phyloP scores from a whole-genome alignment of 2,888 invertebrate genomes.

The Odontocerum albicorne region DNA sequence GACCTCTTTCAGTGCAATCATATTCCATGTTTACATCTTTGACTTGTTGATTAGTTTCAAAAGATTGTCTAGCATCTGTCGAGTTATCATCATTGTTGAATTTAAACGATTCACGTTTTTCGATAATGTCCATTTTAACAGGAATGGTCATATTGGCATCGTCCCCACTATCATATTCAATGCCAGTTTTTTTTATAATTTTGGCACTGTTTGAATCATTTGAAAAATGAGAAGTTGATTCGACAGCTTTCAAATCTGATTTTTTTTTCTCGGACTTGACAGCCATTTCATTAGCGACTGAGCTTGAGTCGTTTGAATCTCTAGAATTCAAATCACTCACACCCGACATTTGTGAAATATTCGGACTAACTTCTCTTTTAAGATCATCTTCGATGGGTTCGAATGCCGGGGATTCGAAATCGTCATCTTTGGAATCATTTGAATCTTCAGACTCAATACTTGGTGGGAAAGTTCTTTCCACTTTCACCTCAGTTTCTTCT shows the following conservation, averaged over 20 bases:
- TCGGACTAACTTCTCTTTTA: slow-evolving; percentile 56
- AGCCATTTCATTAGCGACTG: slow-evolving; percentile 43
- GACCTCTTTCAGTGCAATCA: slow-evolving; percentile 28
- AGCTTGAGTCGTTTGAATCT: slow-evolving; percentile 42
- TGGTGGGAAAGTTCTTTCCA: slow-evolving; percentile 24
- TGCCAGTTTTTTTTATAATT: not conserved
- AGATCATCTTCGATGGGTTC: slow-evolving; percentile 59
- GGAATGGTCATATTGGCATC: slow-evolving; percentile 15
- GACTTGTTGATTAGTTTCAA: slow-evolving; percentile 19
- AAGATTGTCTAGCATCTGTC: slow-evolving; percentile 32
- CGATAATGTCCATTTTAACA: slow-evolving; percentile 13
- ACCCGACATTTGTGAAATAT: slow-evolving; percentile 61
- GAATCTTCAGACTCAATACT: slow-evolving; percentile 39
- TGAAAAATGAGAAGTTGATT: slow-evolving; percentile 65
- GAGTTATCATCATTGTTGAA: slow-evolving; percentile 32
- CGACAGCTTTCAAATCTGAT: slow-evolving; percentile 51
- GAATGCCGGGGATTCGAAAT: slow-evolving; percentile 67
- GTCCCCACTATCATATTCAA: slow-evolving; percentile 23
- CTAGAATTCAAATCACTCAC: slow-evolving; percentile 49
- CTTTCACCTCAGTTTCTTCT: slow-evolving; percentile 33
- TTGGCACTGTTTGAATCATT: slow-evolving; percentile 50
- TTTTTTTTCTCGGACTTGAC: slow-evolving; percentile 48
- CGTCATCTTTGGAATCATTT: slow-evolving; percentile 55
- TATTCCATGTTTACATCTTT: slow-evolving; percentile 13
- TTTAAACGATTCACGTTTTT: slow-evolving; percentile 12